Conservation (phyloP, 2,113 vertebrate genomes). For the Gymnogyps californianus region DNA sequence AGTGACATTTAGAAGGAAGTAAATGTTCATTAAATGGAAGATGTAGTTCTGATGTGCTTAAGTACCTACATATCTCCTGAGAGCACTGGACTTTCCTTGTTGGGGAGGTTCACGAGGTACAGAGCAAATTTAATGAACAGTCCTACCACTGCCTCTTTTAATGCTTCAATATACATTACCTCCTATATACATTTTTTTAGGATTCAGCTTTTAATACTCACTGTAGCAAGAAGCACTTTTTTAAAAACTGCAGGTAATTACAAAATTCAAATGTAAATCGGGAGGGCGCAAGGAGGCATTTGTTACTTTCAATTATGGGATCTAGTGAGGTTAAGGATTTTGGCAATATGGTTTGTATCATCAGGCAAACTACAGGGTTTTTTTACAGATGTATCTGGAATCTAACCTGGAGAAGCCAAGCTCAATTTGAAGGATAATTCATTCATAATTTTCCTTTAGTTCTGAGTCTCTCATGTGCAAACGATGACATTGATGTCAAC, state of each 20-base stretch:
- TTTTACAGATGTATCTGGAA: neutral
- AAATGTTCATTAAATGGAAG: neutral
- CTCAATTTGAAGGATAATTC: neutral
- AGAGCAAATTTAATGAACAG: neutral
- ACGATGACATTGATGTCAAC: neutral
- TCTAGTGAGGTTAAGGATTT: neutral
- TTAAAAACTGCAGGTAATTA: neutral
- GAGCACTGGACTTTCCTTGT: neutral
- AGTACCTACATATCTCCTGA: neutral
- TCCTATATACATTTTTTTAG: neutral
- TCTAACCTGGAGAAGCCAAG: neutral
- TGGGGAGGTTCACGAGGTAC: neutral
- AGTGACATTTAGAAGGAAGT: conserved; percentile 28
- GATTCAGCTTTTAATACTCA: neutral
- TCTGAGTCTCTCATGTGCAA: neutral
- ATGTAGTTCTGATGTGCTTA: neutral
- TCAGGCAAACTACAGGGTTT: neutral
- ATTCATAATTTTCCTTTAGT: neutral
- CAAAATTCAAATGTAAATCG: neutral
- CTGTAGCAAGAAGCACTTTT: neutral
- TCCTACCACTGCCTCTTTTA: neutral
- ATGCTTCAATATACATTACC: neutral
- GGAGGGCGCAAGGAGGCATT: neutral
- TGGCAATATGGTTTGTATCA: neutral
- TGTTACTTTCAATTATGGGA: neutral